These are phyloP conservation scores for Tenthredo mesomela DNA, from an alignment of 2,888 invertebrate genomes.

Conservation along the genomic window DNA sequence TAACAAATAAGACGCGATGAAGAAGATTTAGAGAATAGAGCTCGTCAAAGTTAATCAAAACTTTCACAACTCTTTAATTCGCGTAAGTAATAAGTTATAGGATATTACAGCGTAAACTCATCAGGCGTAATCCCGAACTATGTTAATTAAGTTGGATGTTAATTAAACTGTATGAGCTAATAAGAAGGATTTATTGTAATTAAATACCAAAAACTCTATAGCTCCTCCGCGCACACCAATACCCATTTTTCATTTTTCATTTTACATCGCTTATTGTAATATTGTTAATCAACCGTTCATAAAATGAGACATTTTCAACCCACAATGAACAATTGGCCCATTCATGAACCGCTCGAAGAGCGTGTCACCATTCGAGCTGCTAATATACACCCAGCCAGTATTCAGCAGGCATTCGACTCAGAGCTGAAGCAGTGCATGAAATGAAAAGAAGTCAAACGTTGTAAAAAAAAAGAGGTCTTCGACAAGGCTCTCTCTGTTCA, in stretches of 20 bases:
- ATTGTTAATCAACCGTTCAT: neutral
- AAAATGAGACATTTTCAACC: conserved; percentile 29
- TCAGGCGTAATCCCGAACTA: conserved; percentile 10
- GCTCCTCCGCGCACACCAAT: neutral
- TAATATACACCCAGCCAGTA: neutral
- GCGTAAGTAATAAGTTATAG: conserved; percentile 21
- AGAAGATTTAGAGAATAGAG: conserved; percentile 10
- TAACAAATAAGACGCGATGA: neutral
- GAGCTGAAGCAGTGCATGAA: conserved; percentile 23
- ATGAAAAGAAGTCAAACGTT: conserved; percentile 30
- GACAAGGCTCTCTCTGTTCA: conserved; percentile 17
- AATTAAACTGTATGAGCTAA: conserved; percentile 13
- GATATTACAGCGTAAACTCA: conserved; percentile 7
- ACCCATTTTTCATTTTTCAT: neutral
- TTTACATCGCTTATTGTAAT: neutral
- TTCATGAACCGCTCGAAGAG: conserved; percentile 25
- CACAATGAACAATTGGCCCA: neutral
- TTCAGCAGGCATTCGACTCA: conserved; percentile 21
- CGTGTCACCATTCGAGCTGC: neutral
- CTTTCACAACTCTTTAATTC: conserved; percentile 35
- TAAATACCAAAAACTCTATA: neutral
- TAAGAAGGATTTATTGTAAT: neutral
- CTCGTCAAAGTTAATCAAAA: conserved; percentile 30
- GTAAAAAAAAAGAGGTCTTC: neutral
- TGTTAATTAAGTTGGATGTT: neutral